phyloP scores from a whole-genome alignment of 2,113 vertebrate genomes.

The Nerophis lumbriciformis region DNA sequence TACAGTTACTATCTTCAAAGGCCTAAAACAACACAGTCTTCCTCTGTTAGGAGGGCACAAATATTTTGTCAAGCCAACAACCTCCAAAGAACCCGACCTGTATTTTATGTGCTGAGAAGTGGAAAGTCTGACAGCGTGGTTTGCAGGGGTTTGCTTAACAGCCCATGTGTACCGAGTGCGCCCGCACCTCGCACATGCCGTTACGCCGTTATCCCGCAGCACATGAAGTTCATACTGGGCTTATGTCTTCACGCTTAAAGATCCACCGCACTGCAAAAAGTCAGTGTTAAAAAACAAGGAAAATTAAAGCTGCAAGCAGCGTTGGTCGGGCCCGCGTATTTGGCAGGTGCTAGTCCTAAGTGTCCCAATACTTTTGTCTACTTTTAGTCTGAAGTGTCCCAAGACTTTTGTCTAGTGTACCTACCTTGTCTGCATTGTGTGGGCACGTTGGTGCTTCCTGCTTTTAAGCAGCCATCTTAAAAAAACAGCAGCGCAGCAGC shows the following conservation, averaged over 20 bases:
- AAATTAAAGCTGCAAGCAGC: too few species aligned
- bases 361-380: too few species aligned
- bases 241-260: not conserved
- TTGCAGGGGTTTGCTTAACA: conserved; percentile 30
- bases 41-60: conserved; percentile 5
- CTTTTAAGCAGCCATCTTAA: too few species aligned
- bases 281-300: too few species aligned
- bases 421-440: too few species aligned
- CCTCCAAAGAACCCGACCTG: conserved; percentile 4
- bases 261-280: too few species aligned
- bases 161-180: conserved; percentile 22
- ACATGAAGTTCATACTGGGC: not conserved
- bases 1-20: conserved; percentile 20
- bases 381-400: too few species aligned
- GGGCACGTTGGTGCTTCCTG: too few species aligned
- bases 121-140: conserved; percentile 41
- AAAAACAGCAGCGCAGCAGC: too few species aligned
- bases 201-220: conserved; percentile 9
- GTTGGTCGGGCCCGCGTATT: too few species aligned
- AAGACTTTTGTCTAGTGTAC: too few species aligned
- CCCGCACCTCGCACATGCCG: conserved; percentile 12
- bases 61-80: conserved; percentile 2
- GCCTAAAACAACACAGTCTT: not conserved
- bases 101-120: conserved; percentile 35
- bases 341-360: too few species aligned